phyloP scores from a whole-genome alignment of 2,888 invertebrate genomes.

The Drosophila siamana region DNA sequence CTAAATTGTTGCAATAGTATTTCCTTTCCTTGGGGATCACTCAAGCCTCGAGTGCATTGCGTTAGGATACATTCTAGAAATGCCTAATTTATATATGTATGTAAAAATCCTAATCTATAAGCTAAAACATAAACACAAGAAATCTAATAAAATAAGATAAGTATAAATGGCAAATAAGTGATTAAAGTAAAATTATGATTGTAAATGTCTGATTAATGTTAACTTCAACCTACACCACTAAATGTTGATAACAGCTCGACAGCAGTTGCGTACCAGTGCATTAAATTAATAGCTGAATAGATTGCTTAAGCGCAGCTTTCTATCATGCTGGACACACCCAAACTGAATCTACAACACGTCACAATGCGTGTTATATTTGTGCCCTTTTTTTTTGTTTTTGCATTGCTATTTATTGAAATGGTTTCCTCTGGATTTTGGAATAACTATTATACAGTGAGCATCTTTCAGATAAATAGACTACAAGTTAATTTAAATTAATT shows the following conservation, averaged over 20 bases:
- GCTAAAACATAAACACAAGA: slow-evolving; percentile 56
- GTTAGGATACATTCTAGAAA: slow-evolving; percentile 61
- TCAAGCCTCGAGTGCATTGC: slow-evolving; percentile 57
- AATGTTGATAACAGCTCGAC: background rate
- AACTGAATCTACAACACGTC: background rate
- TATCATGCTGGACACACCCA: slow-evolving; percentile 2
- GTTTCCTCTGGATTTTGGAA: slow-evolving; percentile 13
- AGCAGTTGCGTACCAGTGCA: background rate
- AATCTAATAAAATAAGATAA: slow-evolving; percentile 75
- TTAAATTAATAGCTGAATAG: background rate
- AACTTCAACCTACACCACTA: background rate
- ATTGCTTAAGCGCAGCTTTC: background rate
- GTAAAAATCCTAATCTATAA: slow-evolving; percentile 74
- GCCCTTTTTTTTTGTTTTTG: slow-evolving; percentile 8
- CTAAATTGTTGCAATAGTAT: slow-evolving; percentile 29
- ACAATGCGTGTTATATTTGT: slow-evolving; percentile 22
- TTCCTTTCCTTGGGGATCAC: slow-evolving; percentile 43
- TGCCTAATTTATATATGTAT: slow-evolving; percentile 73
- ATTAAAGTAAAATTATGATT: slow-evolving; percentile 19
- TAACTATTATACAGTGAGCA: slow-evolving; percentile 28
- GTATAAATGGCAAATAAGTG: slow-evolving; percentile 46
- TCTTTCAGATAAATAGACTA: background rate
- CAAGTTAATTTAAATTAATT: background rate
- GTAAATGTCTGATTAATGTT: background rate
- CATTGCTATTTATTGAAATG: slow-evolving; percentile 3